These are phyloP conservation scores for Chironomus tentans DNA, from an alignment of 2,888 invertebrate species.

Conservation along the genomic window DNA sequence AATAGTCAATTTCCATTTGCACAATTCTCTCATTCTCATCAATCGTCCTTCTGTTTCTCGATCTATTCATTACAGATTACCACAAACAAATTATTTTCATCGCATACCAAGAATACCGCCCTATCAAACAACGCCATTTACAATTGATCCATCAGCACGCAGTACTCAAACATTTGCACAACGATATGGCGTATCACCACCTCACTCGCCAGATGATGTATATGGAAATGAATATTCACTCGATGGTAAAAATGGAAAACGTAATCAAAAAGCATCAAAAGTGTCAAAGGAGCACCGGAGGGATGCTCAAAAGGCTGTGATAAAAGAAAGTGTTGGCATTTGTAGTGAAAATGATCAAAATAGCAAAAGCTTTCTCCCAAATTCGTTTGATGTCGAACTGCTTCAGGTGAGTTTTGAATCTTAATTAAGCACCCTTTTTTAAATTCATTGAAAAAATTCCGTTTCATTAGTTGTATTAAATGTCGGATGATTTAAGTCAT, in stretches of 20 bases:
- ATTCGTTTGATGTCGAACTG: conserved; percentile 13
- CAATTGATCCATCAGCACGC: conserved; percentile 23
- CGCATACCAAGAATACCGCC: conserved; percentile 4
- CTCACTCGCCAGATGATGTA: conserved; percentile 8
- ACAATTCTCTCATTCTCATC: not conserved
- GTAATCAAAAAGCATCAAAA: conserved; percentile 8
- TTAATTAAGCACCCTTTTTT: not conserved
- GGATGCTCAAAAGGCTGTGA: conserved; percentile 13
- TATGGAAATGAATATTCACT: conserved; percentile 9
- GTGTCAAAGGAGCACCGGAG: too few relatives aligned
- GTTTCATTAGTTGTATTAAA: too few relatives aligned
- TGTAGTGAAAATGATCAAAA: not conserved
- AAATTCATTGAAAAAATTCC: too few relatives aligned
- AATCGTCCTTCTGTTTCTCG: not conserved
- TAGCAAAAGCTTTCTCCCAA: not conserved
- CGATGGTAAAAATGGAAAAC: not conserved
- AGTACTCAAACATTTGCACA: conserved; percentile 24
- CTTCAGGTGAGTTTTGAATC: not conserved
- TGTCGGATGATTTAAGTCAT: too few relatives aligned
- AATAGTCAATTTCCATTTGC: not conserved
- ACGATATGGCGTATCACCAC: conserved; percentile 13
- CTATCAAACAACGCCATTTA: conserved; percentile 22
- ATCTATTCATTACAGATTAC: not conserved
- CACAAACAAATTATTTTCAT: conserved; percentile 21
- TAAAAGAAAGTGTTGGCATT: conserved; percentile 2